Base-by-base conservation (phyloP, 2,888 invertebrate species). In the Parnassius orleans region DNA sequence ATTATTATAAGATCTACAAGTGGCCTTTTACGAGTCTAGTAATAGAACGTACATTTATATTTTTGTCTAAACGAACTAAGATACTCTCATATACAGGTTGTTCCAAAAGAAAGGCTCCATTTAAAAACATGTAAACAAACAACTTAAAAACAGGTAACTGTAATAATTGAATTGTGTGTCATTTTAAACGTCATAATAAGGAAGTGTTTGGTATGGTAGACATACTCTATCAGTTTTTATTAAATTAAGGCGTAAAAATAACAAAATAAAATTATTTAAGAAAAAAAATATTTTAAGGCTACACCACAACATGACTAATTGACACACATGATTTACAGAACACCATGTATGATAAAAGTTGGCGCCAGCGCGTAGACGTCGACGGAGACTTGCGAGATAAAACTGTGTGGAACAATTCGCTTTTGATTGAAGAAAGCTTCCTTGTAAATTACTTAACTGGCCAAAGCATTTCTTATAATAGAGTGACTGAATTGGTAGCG, bases 291-390 rank as follows among this genome's bases (percentile, higher is more conserved):
- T 33, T 5, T 24, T 7, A 33, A 33, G 33, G 33, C 33, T 33
- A 33, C 33, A 33, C 33, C 33, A 33, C 33, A 33, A 33, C 33
- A 33, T 33, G 3, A 5, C 24, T 24, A 0, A 24, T 0, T 7
- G 24, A 24, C 24, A 24, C 24, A 24, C 24, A 3, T 24, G 5
- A 33, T 1, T 7, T 7, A 33, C 5, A 33, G 33, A 33, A 33
- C 33, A 33, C 33, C 33, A 33, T 75, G 75, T 71, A 76, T 80
- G 83, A 85, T 84, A 82, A 80, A 79, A 81, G 76, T 71, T 80
- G 89, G 89, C 90, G 90, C 89, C 89, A 81, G 81, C 65, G 69
- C 76, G 76, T 75, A 80, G 81, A 81, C 82, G 78, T 84, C 81
- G 78, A 80, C 78, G 79, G 72, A 74, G 73, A 67, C 69, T 69